Conservation (phyloP, 1,140 invertebrate species). For the Hyles vespertilio region DNA sequence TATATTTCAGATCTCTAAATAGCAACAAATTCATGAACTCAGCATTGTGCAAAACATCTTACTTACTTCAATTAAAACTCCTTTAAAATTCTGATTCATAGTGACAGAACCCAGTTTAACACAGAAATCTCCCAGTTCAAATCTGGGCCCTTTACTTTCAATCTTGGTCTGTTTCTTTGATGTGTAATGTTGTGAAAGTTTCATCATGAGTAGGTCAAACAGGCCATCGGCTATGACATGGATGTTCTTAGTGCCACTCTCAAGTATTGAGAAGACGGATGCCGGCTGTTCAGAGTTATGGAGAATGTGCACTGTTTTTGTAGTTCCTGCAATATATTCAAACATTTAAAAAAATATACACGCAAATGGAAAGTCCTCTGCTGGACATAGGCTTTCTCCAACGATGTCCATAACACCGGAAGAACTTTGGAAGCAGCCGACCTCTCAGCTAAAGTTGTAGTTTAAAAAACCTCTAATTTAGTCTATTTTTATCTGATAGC, state of each 20-base stretch:
- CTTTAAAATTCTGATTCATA: slow-evolving; percentile 95
- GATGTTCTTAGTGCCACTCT: slow-evolving; percentile 89
- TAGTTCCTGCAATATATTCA: slow-evolving; percentile 61
- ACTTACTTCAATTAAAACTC: slow-evolving; percentile 92
- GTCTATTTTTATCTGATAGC: too few species aligned
- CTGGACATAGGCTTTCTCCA: too few species aligned
- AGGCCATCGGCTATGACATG: slow-evolving; percentile 92
- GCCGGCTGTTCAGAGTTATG: slow-evolving; percentile 97
- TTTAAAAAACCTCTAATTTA: too few species aligned
- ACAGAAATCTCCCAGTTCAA: slow-evolving; percentile 95
- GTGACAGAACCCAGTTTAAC: slow-evolving; percentile 95
- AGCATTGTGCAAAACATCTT: slow-evolving; percentile 2
- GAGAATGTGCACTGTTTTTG: slow-evolving; percentile 90
- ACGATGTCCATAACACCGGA: too few species aligned
- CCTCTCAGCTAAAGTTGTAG: too few species aligned
- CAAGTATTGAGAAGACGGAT: slow-evolving; percentile 93
- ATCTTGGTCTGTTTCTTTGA: slow-evolving; percentile 92
- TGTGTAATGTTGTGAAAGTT: slow-evolving; percentile 90
- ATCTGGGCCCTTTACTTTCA: slow-evolving; percentile 94
- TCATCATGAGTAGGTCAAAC: slow-evolving; percentile 94
- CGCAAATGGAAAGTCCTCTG: too few species aligned
- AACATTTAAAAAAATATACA: too few species aligned
- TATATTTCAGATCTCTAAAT: too few species aligned
- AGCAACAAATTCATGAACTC: background rate
- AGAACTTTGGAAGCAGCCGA: too few species aligned